Conservation (phyloP, 2,888 invertebrate genomes). For the Drosophila anceps region DNA sequence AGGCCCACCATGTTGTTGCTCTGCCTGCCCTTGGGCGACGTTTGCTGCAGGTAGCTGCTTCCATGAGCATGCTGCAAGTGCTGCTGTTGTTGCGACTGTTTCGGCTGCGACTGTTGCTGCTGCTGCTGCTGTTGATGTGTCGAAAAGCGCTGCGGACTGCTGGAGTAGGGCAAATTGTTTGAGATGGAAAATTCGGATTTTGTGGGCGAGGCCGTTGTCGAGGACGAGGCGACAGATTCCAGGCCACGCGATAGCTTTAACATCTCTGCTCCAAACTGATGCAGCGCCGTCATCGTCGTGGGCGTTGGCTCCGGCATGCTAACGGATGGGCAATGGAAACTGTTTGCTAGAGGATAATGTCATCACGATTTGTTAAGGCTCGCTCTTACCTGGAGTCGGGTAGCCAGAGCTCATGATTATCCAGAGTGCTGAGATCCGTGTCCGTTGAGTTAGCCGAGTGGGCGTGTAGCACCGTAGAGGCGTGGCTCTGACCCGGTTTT, state of each 20-base stretch:
- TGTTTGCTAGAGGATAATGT: not conserved
- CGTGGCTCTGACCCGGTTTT: conserved; percentile 84
- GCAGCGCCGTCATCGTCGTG: conserved; percentile 93
- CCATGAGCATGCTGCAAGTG: conserved; percentile 39
- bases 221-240: conserved; percentile 88
- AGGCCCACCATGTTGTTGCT: conserved; percentile 49
- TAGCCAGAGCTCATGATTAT: conserved; percentile 93
- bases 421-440: conserved; percentile 93
- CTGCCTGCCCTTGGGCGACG: conserved; percentile 53
- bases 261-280: conserved; percentile 95
- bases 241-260: conserved; percentile 92
- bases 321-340: not conserved
- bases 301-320: conserved; percentile 90
- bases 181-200: conserved; percentile 83
- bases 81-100: conserved; percentile 37
- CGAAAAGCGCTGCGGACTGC: conserved; percentile 70
- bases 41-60: conserved; percentile 55
- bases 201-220: conserved; percentile 82
- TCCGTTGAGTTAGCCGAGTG: conserved; percentile 92
- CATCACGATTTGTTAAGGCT: too few species aligned
- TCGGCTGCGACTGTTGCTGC: conserved; percentile 45
- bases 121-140: conserved; percentile 57
- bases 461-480: conserved; percentile 88
- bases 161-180: conserved; percentile 73
- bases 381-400: conserved; percentile 87